Conservation (phyloP, 2,113 vertebrate genomes). For the Callocephalon fimbriatum region DNA sequence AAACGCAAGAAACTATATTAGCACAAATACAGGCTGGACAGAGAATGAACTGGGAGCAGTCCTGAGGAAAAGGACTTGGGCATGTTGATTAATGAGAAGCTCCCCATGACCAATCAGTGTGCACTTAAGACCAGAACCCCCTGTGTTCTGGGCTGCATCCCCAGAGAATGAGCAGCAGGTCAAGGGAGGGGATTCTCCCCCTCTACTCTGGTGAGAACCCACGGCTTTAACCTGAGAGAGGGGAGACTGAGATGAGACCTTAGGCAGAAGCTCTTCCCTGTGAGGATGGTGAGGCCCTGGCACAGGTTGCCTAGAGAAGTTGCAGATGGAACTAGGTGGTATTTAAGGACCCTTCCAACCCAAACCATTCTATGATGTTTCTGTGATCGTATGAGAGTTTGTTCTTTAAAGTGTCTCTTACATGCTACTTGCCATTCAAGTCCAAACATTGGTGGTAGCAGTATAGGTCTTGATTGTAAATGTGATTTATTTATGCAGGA, state of each 20-base stretch:
- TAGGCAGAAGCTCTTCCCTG: background rate
- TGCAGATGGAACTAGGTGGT: background rate
- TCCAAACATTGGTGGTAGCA: background rate
- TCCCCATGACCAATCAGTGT: background rate
- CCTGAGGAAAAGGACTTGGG: background rate
- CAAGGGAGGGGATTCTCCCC: background rate
- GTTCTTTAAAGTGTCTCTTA: background rate
- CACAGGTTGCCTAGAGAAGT: background rate
- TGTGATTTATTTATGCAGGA: background rate
- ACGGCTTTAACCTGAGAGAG: background rate
- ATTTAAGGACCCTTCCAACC: background rate
- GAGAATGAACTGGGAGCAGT: background rate
- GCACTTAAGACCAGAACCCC: background rate
- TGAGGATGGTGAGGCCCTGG: background rate
- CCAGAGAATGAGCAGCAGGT: background rate
- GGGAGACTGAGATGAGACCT: background rate
- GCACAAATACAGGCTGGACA: background rate
- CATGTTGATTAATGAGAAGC: background rate
- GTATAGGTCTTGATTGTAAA: background rate
- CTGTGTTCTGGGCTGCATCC: background rate
- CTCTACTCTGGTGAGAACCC: background rate
- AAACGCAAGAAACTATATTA: background rate
- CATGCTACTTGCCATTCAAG: background rate
- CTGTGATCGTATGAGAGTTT: background rate
- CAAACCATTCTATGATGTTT: background rate